Evolutionary conservation across 2,888 invertebrate genomes (phyloP).

Genomic region (Papilio demoleus): DNA sequence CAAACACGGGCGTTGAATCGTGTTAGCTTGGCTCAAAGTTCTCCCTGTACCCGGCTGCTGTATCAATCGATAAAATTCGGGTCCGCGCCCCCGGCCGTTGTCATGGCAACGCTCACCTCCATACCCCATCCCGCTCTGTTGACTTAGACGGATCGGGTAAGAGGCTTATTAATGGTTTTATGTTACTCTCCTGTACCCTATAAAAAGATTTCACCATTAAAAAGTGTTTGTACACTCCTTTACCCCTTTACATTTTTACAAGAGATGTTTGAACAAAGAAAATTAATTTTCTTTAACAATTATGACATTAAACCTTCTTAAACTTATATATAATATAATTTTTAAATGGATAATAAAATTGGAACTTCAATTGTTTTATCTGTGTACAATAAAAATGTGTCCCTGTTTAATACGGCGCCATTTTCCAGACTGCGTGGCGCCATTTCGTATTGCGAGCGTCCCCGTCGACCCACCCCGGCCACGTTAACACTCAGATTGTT

Average conservation of each 20-base stretch:
- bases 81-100: constrained; percentile 79
- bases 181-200: constrained; percentile 71
- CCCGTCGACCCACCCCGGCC: constrained; percentile 50
- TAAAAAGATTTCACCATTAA: constrained; percentile 50
- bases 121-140: constrained; percentile 70
- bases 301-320: background rate
- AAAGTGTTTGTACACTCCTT: constrained; percentile 44
- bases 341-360: background rate
- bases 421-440: constrained; percentile 82
- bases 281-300: background rate
- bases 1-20: constrained; percentile 80
- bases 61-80: constrained; percentile 84
- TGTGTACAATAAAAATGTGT: constrained; percentile 65
- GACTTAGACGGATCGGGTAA: constrained; percentile 84
- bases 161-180: constrained; percentile 83
- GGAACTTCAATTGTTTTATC: constrained; percentile 38
- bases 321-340: background rate
- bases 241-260: constrained; percentile 2
- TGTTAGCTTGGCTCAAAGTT: constrained; percentile 77
- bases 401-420: constrained; percentile 65
- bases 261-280: constrained; percentile 4
- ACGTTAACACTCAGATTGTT: constrained; percentile 42
- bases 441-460: constrained; percentile 73
- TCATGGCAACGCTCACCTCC: constrained; percentile 69
- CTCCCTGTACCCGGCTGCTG: constrained; percentile 77